A percentile compares a stretch with the other conserved stretches of the same genome.
Conservation (phyloP, 2,113 vertebrate genomes). For the Aleadryas rufinucha region DNA sequence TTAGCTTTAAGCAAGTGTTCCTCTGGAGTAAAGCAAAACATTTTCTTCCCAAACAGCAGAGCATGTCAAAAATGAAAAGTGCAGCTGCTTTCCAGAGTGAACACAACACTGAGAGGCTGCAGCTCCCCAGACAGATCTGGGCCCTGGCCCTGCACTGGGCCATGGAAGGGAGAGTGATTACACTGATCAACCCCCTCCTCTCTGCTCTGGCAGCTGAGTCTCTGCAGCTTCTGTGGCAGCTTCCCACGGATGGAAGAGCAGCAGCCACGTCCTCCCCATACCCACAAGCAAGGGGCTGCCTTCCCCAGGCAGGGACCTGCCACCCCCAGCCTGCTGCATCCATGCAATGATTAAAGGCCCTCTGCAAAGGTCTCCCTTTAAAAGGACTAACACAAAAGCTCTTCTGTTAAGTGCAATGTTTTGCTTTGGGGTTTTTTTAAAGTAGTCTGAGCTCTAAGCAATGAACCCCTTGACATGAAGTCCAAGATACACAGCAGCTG, state of each 20-base stretch:
- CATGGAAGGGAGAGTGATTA: rapidly evolving
- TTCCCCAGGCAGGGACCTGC: not conserved
- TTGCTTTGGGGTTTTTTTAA: not conserved
- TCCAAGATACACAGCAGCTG: not conserved
- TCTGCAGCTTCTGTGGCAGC: not conserved
- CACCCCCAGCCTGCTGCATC: not conserved
- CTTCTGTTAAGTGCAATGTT: not conserved
- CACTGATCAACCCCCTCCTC: not conserved
- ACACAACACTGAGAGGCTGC: not conserved
- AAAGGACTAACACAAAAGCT: not conserved
- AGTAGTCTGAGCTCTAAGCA: not conserved
- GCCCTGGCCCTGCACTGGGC: not conserved
- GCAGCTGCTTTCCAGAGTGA: not conserved
- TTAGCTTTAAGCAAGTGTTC: not conserved
- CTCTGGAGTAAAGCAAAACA: not conserved
- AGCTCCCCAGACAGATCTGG: not conserved
- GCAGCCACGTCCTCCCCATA: not conserved
- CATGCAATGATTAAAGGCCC: not conserved
- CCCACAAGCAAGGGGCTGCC: not conserved
- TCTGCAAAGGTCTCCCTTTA: not conserved
- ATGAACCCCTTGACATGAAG: not conserved
- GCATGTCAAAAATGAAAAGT: not conserved
- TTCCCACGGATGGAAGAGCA: not conserved
- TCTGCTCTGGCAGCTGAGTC: not conserved
- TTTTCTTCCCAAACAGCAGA: not conserved